Base-by-base conservation (phyloP, 2,113 vertebrate genomes). In the Mustelus asterias region DNA sequence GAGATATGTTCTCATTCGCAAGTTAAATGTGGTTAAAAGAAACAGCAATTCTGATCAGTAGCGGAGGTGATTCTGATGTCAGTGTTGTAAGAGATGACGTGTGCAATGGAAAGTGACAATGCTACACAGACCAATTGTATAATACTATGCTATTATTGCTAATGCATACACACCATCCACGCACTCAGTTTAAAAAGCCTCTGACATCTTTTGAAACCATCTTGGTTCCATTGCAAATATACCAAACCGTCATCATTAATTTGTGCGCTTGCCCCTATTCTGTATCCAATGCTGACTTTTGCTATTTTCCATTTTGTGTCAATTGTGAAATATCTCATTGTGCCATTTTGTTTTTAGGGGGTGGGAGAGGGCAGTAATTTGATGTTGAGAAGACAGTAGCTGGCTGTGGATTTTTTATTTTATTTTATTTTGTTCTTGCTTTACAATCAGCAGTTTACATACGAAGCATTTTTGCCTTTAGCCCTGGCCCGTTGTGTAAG, bases 81-180 rank as follows among this genome's bases (percentile, higher is more conserved):
- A 65, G 89, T 93, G n/a, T 92, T 63, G 88, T 92, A 60, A 63
- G 89, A 93, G 60, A 16, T 93, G 16, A 67, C 37, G 16, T 93
- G 60, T 65, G 3, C 89, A 93, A 63, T 37, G 60, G 33, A 92
- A 18, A 65, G 33, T 93, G 60, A 93, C 89, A 63, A 65, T 65
- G n/a, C n/a, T 93, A 93, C 89, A 93, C 63, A 93, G 89, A 67
- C 89, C 89, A 93, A 65, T 93, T 93, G 18, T 65, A 65, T 67
- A 93, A 37, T 41, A 41, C 37, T 93, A 63, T 22, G 60, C 60
- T 93, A 93, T 67, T 76, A 93, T 93, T 65, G 60, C 33, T 67
- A 63, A 92, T 92, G 54, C 88, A 89, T 89, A 60, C 29, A 63
- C 48, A 90, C 54, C 88, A 90, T 60, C 88, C 54, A 63, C 16